Evolutionary conservation across 92 coral and sea anemone species (phyloP), one percentile per base, ranked within the genome.

Genomic region (Bergia sp.): DNA sequence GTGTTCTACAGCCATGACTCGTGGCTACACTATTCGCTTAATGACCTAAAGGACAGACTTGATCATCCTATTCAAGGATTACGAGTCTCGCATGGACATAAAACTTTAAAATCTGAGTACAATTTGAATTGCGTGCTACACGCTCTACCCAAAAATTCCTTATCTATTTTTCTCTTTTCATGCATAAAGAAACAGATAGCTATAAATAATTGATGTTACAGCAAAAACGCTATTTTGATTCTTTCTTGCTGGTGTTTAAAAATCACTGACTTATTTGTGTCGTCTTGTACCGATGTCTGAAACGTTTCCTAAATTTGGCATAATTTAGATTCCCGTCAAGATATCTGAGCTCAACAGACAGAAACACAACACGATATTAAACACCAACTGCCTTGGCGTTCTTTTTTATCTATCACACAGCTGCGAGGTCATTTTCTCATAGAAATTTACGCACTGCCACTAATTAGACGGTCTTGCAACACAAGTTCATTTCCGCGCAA

Each of bases 261-360:
- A 13, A 29, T 36, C 57, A 44, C 18, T 69, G 57, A 49, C 39
- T 67, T 69, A 44, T 67, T 43, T 18, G 29, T 53, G 87, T 7
- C 44, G 13, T 23, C 44, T 84, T 69, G 16, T 71, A 71, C 66
- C 37, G 53, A 44, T 2, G 9, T 7, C n/a, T 36, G 65, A 45
- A 84, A 72, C 61, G 66, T 36, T 84, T 47, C 66, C 37, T 72
- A 23, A 72, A 71, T 71, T 84, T 84, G 66, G 79, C 69, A 71
- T 72, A 37, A 84, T 84, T 42, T 71, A 84, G 87, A 84, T 84
- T 72, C 43, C 21, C 77, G 77, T 84, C 78, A 84, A 84, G 87
- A 84, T 84, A 84, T 38, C 45, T 23, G 18, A 7, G 18, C 37
- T 71, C 44, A 73, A 72, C 65, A 69, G 87, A 84, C 87, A 71